Evolutionary conservation across 2,888 invertebrate species (phyloP), one percentile per base, ranked within the genome.

Genomic region (Microchrysa polita): DNA sequence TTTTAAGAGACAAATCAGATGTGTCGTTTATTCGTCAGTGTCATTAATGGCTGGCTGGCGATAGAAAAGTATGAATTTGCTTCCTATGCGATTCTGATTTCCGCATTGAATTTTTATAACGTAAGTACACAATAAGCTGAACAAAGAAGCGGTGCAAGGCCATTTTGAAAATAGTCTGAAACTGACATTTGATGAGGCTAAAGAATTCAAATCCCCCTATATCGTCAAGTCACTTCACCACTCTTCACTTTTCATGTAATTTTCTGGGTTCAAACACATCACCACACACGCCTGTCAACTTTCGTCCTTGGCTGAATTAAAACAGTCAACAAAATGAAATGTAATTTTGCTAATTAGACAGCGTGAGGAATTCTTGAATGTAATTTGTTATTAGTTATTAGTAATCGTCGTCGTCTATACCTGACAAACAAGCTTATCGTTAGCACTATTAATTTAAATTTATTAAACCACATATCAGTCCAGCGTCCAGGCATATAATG

Each of bases 101-200:
- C 69, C 69, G 69, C 23, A 42, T 69, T 42, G 20, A 57, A 40
- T 53, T 40, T n/a, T 40, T 55, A 40, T 57, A 20, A n/a, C 16
- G 18, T 10, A 10, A 5, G 44, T 34, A 48, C 65, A 65, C 12
- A 22, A 23, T 20, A 20, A 22, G n/a, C 16, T 18, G 1, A 40
- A 18, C 12, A 23, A 55, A 57, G 69, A 69, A 69, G 34, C 69
- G 57, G 69, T 57, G 69, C 69, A 69, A 69, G 57, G 69, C 23
- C 57, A 40, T 9, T n/a, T n/a, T 18, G 7, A 34, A 34, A 34
- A 34, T 34, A 7, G 27, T 7, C 27, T 34, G 27, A 34, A 12
- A 69, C 69, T 69, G n/a, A 44, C 14, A 40, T 40, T 69, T 18
- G 57, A 18, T 57, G 42, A 27, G 23, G n/a, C 53, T 53, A 67